These are phyloP conservation scores for Xyrichtys novacula DNA, from an alignment of 2,797 vertebrate genomes.

Conservation along the genomic window DNA sequence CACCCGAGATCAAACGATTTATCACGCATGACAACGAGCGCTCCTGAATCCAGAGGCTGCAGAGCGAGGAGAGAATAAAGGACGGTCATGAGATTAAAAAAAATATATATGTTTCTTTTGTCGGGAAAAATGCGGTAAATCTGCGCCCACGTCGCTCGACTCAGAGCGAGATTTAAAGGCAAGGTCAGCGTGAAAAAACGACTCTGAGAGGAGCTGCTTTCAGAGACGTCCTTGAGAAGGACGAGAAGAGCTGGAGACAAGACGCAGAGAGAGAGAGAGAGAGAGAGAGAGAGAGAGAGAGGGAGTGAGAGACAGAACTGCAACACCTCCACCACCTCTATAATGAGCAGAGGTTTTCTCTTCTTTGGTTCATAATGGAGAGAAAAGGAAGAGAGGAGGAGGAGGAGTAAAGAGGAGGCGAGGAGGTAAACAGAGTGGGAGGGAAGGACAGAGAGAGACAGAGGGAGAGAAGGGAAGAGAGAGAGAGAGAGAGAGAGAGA, in stretches of 20 bases:
- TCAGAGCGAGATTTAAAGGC: conserved; percentile 6
- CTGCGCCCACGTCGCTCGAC: neutral
- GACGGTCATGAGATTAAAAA: neutral
- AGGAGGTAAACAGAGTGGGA: conserved; percentile 32
- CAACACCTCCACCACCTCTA: conserved; percentile 13
- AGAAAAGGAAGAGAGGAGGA: conserved; percentile 46
- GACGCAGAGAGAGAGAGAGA: conserved; percentile 18
- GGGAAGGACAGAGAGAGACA: conserved; percentile 48
- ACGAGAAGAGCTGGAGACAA: conserved; percentile 25
- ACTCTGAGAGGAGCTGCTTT: conserved; percentile 29
- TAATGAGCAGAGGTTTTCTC: neutral
- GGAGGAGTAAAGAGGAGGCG: conserved; percentile 36
- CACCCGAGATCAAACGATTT: conserved; percentile 2
- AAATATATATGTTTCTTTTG: conserved; percentile 9
- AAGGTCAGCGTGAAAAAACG: conserved; percentile 37
- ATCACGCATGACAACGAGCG: neutral
- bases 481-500: conserved; percentile 32
- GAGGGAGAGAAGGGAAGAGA: conserved; percentile 50
- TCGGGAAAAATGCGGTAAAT: conserved; percentile 1
- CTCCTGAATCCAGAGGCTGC: neutral
- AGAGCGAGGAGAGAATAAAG: conserved; percentile 3
- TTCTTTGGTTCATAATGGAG: conserved; percentile 15
- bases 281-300: conserved; percentile 20
- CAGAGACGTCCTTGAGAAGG: conserved; percentile 30
- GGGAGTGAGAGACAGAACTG: conserved; percentile 23